A percentile compares a stretch with the other conserved stretches of the same genome.
Evolutionary conservation across 2,888 invertebrate genomes (phyloP).

Genomic region (Spodoptera exigua): DNA sequence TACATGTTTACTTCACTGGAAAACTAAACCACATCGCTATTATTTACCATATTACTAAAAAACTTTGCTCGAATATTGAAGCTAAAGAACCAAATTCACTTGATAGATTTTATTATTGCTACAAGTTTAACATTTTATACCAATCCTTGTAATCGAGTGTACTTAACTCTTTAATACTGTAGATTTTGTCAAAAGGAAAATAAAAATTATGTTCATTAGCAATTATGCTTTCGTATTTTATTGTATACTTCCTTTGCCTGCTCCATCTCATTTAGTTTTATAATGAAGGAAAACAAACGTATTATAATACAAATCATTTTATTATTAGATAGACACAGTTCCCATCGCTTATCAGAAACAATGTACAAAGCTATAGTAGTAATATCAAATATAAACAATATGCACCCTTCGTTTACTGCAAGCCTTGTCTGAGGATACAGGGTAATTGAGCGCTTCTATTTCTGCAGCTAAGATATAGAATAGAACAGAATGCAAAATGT

Average conservation of each 20-base stretch:
- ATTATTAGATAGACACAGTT: conserved; percentile 92
- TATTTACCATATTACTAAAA: conserved; percentile 62
- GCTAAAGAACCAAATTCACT: conserved; percentile 86
- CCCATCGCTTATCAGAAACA: conserved; percentile 92
- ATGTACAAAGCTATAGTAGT: conserved; percentile 92
- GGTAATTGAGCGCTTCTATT: conserved; percentile 89
- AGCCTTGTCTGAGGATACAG: conserved; percentile 88
- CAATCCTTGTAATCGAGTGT: conserved; percentile 89
- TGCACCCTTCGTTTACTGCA: conserved; percentile 89
- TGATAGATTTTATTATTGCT: conserved; percentile 78
- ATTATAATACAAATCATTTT: conserved; percentile 92
- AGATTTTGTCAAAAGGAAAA: conserved; percentile 88
- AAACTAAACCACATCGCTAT: conserved; percentile 27
- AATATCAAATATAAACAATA: conserved; percentile 90
- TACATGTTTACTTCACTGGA: conserved; percentile 28
- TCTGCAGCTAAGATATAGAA: conserved; percentile 85
- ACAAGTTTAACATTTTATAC: conserved; percentile 88
- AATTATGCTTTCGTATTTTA: conserved; percentile 66
- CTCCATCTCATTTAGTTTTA: conserved; percentile 12
- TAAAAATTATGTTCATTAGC: conserved; percentile 88
- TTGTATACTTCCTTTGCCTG: conserved; percentile 24
- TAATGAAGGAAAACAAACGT: conserved; percentile 66
- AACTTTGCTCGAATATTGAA: conserved; percentile 79
- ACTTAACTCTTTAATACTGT: conserved; percentile 87
- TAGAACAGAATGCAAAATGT: conserved; percentile 87